A percentile compares a stretch with the other conserved stretches of the same genome.
These are phyloP conservation scores for Todiramphus saurophagus DNA, from an alignment of 2,113 vertebrate species.

Conservation along the genomic window DNA sequence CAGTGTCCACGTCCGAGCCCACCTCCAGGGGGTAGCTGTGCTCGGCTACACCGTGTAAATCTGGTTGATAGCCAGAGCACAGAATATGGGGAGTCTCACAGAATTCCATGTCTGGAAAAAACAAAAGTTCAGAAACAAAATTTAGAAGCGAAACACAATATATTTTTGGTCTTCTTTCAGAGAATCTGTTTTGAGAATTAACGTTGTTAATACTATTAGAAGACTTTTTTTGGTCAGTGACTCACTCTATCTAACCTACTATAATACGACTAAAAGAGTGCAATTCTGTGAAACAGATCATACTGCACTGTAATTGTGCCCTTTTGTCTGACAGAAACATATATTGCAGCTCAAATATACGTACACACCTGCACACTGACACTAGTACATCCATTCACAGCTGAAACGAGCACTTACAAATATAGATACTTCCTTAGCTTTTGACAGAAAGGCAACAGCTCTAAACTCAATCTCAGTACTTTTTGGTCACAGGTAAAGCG, in stretches of 20 bases:
- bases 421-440: background rate
- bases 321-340: background rate
- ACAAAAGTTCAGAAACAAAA: constrained; percentile 16
- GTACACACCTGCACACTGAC: background rate
- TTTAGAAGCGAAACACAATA: background rate
- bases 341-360: background rate
- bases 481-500: background rate
- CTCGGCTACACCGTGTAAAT: constrained; percentile 77
- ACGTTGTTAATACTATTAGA: background rate
- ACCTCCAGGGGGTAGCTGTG: constrained; percentile 87
- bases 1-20: constrained; percentile 89
- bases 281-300: background rate
- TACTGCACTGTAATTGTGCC: background rate
- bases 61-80: constrained; percentile 86
- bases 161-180: background rate
- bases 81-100: constrained; percentile 85
- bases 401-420: background rate
- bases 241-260: background rate
- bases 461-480: background rate
- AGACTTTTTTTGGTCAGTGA: background rate
- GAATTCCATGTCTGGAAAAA: constrained; percentile 88
- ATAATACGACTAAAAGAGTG: background rate
- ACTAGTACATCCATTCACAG: background rate
- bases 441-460: background rate
- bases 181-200: background rate